These are phyloP conservation scores for Dioctria rufipes DNA, from an alignment of 2,888 invertebrate species.

Conservation along the genomic window DNA sequence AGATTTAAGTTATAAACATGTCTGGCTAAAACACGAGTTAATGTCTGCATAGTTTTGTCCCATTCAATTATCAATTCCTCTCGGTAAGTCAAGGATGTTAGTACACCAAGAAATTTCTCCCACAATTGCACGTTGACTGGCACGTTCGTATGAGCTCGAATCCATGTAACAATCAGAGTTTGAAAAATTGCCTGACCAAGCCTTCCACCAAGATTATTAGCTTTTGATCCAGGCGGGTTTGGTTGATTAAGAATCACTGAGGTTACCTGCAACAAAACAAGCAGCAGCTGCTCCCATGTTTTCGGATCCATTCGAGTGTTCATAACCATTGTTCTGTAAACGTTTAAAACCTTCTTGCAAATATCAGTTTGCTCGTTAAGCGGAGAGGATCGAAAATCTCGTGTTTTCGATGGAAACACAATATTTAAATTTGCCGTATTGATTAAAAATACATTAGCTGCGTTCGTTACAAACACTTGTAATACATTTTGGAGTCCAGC, in stretches of 20 bases:
- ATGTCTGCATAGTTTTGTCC: conserved; percentile 98
- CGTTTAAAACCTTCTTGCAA: conserved; percentile 95
- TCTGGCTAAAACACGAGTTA: conserved; percentile 94
- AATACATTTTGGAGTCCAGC: conserved; percentile 82
- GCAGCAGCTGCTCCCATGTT: conserved; percentile 92
- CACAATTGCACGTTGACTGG: conserved; percentile 90
- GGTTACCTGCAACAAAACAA: conserved; percentile 92
- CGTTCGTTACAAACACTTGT: conserved; percentile 89
- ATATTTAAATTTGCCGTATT: conserved; percentile 69
- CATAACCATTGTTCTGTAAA: conserved; percentile 98
- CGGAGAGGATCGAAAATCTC: conserved; percentile 76
- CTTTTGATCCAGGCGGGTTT: conserved; percentile 80
- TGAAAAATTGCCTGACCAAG: conserved; percentile 90
- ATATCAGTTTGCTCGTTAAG: conserved; percentile 95
- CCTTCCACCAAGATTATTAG: conserved; percentile 79
- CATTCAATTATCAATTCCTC: conserved; percentile 96
- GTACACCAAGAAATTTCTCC: conserved; percentile 92
- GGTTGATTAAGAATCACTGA: conserved; percentile 88
- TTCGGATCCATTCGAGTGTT: conserved; percentile 92
- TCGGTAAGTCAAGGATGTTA: conserved; percentile 92
- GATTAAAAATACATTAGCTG: conserved; percentile 93
- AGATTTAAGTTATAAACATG: conserved; percentile 96
- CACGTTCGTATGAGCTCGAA: conserved; percentile 96
- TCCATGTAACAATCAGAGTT: conserved; percentile 98
- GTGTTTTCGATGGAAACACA: conserved; percentile 75